Conservation (phyloP, 2,888 invertebrate genomes). For the Platynereis dumerilii region DNA sequence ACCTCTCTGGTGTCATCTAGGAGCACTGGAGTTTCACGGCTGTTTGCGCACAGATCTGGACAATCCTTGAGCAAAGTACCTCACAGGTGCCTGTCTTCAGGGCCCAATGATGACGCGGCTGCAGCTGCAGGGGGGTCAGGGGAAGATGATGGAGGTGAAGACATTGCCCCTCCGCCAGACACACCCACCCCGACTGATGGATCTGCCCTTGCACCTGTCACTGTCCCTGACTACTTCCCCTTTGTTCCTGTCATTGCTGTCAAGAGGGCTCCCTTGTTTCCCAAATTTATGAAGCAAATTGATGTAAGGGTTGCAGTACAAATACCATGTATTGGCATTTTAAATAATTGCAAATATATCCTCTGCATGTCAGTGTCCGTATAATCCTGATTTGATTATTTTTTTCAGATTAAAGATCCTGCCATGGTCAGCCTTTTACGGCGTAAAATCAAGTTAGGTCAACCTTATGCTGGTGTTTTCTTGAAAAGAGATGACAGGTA, state of each 20-base stretch:
- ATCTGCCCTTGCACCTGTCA: constrained; percentile 35
- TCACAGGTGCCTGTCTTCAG: not conserved
- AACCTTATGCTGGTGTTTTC: constrained; percentile 97
- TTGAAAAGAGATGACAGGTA: constrained; percentile 88
- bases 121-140: not conserved
- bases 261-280: constrained; percentile 93
- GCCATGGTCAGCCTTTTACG: constrained; percentile 86
- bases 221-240: constrained; percentile 66
- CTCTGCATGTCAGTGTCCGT: too few relatives aligned
- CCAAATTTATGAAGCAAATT: constrained; percentile 95
- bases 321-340: too few relatives aligned
- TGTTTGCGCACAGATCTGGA: too few relatives aligned
- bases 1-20: too few relatives aligned
- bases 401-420: constrained; percentile 79
- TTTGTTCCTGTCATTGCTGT: constrained; percentile 95
- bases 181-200: constrained; percentile 22
- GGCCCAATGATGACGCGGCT: constrained; percentile 9
- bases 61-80: too few relatives aligned
- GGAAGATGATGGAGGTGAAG: constrained; percentile 22
- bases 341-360: too few relatives aligned
- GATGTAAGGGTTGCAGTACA: constrained; percentile 73
- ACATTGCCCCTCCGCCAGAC: not conserved
- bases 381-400: not conserved
- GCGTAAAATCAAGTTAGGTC: constrained; percentile 91
- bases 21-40: too few relatives aligned